phyloP scores from a whole-genome alignment of 2,888 invertebrate genomes.

The Leucophora obtusa region DNA sequence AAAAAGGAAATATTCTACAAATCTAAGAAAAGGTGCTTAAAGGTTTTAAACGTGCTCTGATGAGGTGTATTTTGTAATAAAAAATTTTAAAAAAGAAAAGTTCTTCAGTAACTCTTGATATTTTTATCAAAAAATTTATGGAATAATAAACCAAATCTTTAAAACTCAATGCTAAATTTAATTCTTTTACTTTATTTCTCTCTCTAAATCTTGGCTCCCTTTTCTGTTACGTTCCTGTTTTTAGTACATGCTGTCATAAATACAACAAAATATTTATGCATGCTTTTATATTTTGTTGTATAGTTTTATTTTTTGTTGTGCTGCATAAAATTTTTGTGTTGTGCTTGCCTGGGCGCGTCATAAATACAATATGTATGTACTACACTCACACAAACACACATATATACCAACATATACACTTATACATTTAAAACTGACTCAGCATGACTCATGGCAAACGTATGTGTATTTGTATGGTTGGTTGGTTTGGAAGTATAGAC shows the following conservation, averaged over 20 bases:
- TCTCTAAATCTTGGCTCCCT: neutral
- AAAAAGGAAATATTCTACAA: too few species aligned
- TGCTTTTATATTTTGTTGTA: neutral
- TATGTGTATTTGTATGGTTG: conserved; percentile 47
- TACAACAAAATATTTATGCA: conserved; percentile 1
- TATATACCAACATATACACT: neutral
- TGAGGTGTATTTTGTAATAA: too few species aligned
- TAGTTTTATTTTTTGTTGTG: neutral
- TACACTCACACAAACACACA: conserved; percentile 41
- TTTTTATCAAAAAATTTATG: too few species aligned
- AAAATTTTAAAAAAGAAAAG: too few species aligned
- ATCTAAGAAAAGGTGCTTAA: too few species aligned
- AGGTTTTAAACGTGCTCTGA: too few species aligned
- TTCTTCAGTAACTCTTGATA: too few species aligned
- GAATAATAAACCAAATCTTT: too few species aligned
- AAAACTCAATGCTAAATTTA: too few species aligned
- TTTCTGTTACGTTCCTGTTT: neutral
- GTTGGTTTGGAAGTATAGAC: conserved; percentile 10
- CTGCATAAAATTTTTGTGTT: conserved; percentile 34
- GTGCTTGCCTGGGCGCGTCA: conserved; percentile 57
- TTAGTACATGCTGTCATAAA: neutral
- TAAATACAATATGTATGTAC: conserved; percentile 51
- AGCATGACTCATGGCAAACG: conserved; percentile 55
- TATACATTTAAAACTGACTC: conserved; percentile 17
- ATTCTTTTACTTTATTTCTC: too few species aligned